Evolutionary conservation across 2,888 invertebrate genomes (phyloP).

Genomic region (Thereva unica): DNA sequence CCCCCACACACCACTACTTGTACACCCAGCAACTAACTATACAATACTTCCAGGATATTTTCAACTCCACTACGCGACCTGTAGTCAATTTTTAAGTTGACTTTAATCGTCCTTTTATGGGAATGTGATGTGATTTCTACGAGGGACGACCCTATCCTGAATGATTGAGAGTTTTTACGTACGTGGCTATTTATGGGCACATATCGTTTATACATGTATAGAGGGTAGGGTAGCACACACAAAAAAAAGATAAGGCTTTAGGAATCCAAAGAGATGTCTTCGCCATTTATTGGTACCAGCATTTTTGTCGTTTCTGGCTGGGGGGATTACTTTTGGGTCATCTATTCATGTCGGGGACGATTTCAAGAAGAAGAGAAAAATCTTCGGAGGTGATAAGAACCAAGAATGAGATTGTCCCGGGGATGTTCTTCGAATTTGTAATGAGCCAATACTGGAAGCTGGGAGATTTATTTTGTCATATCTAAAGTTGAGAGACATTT

Average conservation of each 20-base stretch:
- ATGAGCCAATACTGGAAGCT: conserved; percentile 16
- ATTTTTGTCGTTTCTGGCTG: conserved; percentile 25
- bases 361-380: background rate
- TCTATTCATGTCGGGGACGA: conserved; percentile 25
- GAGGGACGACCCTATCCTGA: conserved; percentile 11
- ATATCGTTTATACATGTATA: background rate
- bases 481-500: conserved; percentile 10
- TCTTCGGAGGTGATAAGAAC: conserved; percentile 22
- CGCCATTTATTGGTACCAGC: conserved; percentile 35
- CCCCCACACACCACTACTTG: too few relatives aligned
- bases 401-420: conserved; percentile 28
- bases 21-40: too few relatives aligned
- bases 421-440: conserved; percentile 27
- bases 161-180: conserved; percentile 19
- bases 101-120: conserved; percentile 33
- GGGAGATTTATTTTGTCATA: conserved; percentile 28
- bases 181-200: conserved; percentile 25
- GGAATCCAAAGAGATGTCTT: conserved; percentile 9
- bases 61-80: background rate
- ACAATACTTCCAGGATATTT: background rate
- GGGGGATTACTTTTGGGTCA: conserved; percentile 25
- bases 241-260: conserved; percentile 10
- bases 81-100: conserved; percentile 30
- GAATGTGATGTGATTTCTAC: conserved; percentile 25
- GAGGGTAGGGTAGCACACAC: background rate